Percentiles rank a stretch among this genome's conserved stretches.
phyloP scores from a whole-genome alignment of 2,797 vertebrate genomes.

The Nothura maculosa region DNA sequence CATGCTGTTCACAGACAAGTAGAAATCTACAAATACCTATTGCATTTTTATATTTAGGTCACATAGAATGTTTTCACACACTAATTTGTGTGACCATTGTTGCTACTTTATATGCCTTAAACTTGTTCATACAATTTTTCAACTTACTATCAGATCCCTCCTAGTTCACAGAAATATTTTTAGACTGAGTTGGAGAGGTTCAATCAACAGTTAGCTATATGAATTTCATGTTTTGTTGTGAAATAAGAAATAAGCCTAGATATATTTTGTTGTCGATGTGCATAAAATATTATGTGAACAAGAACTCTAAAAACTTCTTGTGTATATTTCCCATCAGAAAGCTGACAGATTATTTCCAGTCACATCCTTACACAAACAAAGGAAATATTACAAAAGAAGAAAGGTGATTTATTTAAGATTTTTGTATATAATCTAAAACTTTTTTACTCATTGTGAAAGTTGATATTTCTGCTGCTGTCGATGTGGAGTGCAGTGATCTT shows the following conservation, averaged over 20 bases:
- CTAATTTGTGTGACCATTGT: background rate
- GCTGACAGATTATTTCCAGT: background rate
- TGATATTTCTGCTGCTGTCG: background rate
- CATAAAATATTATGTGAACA: background rate
- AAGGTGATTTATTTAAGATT: background rate
- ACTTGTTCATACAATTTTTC: background rate
- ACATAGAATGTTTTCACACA: background rate
- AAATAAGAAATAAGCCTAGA: background rate
- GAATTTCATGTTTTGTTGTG: background rate
- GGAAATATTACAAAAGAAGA: background rate
- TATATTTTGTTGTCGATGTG: background rate
- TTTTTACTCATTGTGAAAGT: background rate
- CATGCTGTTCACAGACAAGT: too few relatives aligned
- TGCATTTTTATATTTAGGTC: background rate
- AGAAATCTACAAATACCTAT: background rate
- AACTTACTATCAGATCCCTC: background rate
- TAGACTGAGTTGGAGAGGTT: background rate
- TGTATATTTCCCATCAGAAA: background rate
- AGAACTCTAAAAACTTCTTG: background rate
- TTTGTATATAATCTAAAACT: background rate
- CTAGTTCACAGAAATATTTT: background rate
- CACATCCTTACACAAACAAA: background rate
- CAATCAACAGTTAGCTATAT: background rate
- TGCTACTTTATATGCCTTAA: background rate
- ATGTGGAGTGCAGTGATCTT: background rate